phyloP scores from a whole-genome alignment of 2,113 vertebrate genomes.

The Stigmatopora nigra region DNA sequence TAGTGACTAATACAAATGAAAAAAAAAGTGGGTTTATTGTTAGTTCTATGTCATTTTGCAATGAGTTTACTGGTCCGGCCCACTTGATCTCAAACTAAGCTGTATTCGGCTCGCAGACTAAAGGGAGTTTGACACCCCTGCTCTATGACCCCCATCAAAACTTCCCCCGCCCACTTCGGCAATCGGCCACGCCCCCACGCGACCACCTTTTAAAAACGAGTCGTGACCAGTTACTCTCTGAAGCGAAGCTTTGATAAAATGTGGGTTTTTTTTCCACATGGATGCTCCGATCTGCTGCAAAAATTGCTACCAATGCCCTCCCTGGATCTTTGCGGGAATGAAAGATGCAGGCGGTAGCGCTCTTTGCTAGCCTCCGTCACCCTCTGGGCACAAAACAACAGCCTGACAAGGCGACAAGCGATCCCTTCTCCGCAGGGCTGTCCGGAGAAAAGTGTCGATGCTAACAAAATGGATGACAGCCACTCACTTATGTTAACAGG shows the following conservation, averaged over 20 bases:
- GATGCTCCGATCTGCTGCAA: conserved; percentile 38
- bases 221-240: conserved; percentile 41
- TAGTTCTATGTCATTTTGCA: too few relatives aligned
- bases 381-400: conserved; percentile 31
- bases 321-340: conserved; percentile 19
- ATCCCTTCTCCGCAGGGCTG: conserved; percentile 53
- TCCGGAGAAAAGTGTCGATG: conserved; percentile 61
- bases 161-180: too few relatives aligned
- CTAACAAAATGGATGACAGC: conserved; percentile 66
- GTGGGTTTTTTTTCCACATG: conserved; percentile 42
- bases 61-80: too few relatives aligned
- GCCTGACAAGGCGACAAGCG: conserved; percentile 58
- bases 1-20: too few relatives aligned
- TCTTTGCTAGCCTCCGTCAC: conserved; percentile 40
- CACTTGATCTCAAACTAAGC: too few relatives aligned
- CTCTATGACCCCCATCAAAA: too few relatives aligned
- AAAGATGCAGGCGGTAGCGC: conserved; percentile 31
- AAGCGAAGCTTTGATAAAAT: conserved; percentile 51
- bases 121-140: too few relatives aligned
- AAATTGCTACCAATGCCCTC: conserved; percentile 4
- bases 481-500: conserved; percentile 64
- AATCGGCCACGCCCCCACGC: too few relatives aligned
- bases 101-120: too few relatives aligned
- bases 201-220: conserved; percentile 38
- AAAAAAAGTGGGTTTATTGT: too few relatives aligned